phyloP scores from a whole-genome alignment of 2,888 invertebrate species.

The Capitulum mitella region DNA sequence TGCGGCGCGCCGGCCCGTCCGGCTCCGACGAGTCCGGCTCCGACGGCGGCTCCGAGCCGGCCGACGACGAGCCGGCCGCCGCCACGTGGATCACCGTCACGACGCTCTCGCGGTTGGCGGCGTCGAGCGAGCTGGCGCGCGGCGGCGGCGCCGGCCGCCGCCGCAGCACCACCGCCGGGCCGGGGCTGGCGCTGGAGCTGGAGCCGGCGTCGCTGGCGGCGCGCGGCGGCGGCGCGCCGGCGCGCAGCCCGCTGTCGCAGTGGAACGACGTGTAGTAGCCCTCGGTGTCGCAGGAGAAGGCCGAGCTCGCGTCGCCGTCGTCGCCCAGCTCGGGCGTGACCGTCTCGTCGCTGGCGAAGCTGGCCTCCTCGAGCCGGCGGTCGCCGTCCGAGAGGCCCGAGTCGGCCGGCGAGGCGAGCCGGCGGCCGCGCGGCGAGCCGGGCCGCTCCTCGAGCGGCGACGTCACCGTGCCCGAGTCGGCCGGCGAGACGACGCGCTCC shows the following conservation, averaged over 20 bases:
- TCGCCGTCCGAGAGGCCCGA: conserved; percentile 25
- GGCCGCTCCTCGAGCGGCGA: conserved; percentile 23
- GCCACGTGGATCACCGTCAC: conserved; percentile 36
- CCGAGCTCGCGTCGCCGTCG: conserved; percentile 79
- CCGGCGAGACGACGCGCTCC: conserved; percentile 44
- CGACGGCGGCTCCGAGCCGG: conserved; percentile 53
- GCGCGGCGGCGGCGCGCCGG: too few relatives aligned
- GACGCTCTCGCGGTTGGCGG: conserved; percentile 34
- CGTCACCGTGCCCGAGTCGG: conserved; percentile 5
- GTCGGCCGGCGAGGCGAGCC: conserved; percentile 16
- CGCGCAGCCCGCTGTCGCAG: conserved; percentile 78
- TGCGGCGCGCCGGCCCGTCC: conserved; percentile 30
- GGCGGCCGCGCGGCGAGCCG: conserved; percentile 13
- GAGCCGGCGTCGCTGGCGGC: conserved; percentile 86
- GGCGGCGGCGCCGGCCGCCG: conserved; percentile 36
- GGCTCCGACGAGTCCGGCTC: conserved; percentile 50
- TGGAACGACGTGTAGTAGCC: conserved; percentile 98
- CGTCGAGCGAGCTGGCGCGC: conserved; percentile 36
- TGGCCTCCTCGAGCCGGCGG: neutral
- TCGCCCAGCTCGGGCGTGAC: conserved; percentile 28
- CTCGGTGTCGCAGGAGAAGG: conserved; percentile 93
- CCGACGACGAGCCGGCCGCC: conserved; percentile 32
- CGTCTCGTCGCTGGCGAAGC: conserved; percentile 28
- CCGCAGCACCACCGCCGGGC: conserved; percentile 44
- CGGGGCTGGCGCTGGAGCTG: conserved; percentile 68